Evolutionary conservation across 1,140 invertebrate species (phyloP).

Genomic region (Camponotus vicinus): DNA sequence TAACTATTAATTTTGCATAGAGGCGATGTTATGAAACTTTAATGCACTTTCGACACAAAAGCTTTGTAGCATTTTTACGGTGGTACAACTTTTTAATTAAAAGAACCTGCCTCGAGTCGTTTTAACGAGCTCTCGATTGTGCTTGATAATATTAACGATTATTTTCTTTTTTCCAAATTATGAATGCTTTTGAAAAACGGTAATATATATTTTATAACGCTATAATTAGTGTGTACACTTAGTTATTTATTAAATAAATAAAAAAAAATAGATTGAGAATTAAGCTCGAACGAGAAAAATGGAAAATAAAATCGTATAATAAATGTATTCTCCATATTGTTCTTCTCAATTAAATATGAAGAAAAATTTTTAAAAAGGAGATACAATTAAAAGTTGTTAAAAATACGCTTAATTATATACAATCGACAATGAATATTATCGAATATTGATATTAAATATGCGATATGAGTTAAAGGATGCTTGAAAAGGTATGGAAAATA

Average conservation of each 20-base stretch:
- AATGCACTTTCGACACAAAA: slow-evolving; percentile 54
- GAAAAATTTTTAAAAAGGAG: neutral
- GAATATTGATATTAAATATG: neutral
- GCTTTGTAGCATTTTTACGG: slow-evolving; percentile 47
- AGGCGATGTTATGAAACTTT: slow-evolving; percentile 52
- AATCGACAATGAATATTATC: slow-evolving; percentile 3
- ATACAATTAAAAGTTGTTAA: slow-evolving; percentile 17
- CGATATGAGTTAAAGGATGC: neutral
- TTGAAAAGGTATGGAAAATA: slow-evolving; percentile 4
- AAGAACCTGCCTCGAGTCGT: slow-evolving; percentile 32
- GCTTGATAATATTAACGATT: slow-evolving; percentile 42
- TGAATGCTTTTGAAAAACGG: slow-evolving; percentile 7
- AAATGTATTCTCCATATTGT: neutral
- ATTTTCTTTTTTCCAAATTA: slow-evolving; percentile 39
- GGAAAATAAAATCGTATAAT: neutral
- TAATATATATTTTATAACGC: neutral
- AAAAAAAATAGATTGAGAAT: neutral
- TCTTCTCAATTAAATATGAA: slow-evolving; percentile 7
- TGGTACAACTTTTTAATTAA: slow-evolving; percentile 57
- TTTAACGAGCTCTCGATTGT: slow-evolving; percentile 51
- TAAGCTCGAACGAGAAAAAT: neutral
- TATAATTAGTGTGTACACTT: neutral
- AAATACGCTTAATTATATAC: neutral
- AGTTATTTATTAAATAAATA: slow-evolving; percentile 2
- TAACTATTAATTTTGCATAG: slow-evolving; percentile 47